Conservation (phyloP, 30 jellyfish, hydroid and myxozoan genomes). For the Sanderia malayensis region DNA sequence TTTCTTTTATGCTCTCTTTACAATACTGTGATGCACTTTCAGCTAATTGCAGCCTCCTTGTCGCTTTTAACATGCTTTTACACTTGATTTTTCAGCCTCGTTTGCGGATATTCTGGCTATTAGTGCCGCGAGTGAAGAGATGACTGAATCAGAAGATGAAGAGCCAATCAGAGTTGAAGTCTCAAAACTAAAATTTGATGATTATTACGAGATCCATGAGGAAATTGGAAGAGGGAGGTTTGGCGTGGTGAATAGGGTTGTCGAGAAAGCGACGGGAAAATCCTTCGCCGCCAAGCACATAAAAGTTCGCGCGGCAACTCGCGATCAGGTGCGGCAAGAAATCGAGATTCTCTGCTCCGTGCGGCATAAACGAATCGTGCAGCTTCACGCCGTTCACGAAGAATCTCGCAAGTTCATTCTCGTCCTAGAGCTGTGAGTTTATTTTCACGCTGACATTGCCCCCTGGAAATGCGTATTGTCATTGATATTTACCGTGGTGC, state of each 20-base stretch:
- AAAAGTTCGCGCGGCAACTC: constrained; percentile 62
- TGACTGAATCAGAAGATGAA: constrained; percentile 35
- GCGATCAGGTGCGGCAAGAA: constrained; percentile 56
- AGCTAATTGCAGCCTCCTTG: no score
- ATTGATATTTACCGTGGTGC: no score
- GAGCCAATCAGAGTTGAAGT: constrained; percentile 40
- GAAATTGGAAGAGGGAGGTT: constrained; percentile 85
- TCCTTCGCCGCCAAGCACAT: constrained; percentile 66
- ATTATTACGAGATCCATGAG: constrained; percentile 36
- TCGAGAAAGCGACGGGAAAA: constrained; percentile 49
- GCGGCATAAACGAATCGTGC: constrained; percentile 58
- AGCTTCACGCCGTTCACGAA: constrained; percentile 63
- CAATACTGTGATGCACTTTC: no score
- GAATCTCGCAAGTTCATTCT: constrained; percentile 47
- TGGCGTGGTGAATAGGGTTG: constrained; percentile 63
- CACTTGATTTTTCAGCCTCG: no score
- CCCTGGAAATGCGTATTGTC: no score
- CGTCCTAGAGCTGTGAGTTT: constrained; percentile 54
- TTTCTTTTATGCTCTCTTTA: no score
- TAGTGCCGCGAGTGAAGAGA: constrained; percentile 40
- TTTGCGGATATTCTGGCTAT: constrained; percentile 33
- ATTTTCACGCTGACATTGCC: no score
- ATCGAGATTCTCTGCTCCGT: constrained; percentile 57
- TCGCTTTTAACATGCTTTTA: no score
- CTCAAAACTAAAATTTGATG: constrained; percentile 52